Conservation (phyloP, 2,888 invertebrate species). For the Napeogenes inachia region DNA sequence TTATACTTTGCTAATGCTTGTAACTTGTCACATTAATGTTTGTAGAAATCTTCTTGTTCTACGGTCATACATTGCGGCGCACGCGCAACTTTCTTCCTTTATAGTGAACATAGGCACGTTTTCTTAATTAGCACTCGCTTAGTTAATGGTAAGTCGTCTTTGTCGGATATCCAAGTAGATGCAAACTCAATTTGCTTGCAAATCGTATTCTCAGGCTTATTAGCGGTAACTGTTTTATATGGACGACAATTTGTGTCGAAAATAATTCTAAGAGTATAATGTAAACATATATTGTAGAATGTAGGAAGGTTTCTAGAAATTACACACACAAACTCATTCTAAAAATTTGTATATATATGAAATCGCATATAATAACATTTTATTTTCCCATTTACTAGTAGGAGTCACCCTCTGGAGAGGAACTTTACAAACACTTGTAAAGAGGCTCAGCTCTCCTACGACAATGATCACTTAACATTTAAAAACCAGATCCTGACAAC, state of each 20-base stretch:
- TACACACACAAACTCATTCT: too few species aligned
- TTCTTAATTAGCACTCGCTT: constrained; percentile 34
- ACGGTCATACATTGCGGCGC: constrained; percentile 20
- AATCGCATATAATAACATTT: background rate
- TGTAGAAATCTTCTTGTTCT: constrained; percentile 19
- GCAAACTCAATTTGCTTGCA: constrained; percentile 9
- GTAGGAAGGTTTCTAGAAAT: too few species aligned
- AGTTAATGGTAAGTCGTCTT: constrained; percentile 24
- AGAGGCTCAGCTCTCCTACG: constrained; percentile 17
- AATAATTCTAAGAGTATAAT: background rate
- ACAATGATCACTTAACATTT: constrained; percentile 23
- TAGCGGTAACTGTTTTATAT: constrained; percentile 2
- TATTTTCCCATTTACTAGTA: constrained; percentile 2
- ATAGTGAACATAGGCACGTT: constrained; percentile 28
- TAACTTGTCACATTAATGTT: background rate
- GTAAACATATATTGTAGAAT: too few species aligned
- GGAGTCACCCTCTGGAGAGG: constrained; percentile 18
- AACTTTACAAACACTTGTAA: constrained; percentile 24
- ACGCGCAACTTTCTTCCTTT: constrained; percentile 31
- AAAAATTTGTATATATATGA: background rate
- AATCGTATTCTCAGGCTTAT: background rate
- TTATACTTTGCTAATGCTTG: too few species aligned
- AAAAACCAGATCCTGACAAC: constrained; percentile 9
- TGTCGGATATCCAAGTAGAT: constrained; percentile 25
- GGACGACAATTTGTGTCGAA: background rate